Base-by-base conservation (phyloP, 2,888 invertebrate species). In the Scaptodrosophila latifasciaeformis region DNA sequence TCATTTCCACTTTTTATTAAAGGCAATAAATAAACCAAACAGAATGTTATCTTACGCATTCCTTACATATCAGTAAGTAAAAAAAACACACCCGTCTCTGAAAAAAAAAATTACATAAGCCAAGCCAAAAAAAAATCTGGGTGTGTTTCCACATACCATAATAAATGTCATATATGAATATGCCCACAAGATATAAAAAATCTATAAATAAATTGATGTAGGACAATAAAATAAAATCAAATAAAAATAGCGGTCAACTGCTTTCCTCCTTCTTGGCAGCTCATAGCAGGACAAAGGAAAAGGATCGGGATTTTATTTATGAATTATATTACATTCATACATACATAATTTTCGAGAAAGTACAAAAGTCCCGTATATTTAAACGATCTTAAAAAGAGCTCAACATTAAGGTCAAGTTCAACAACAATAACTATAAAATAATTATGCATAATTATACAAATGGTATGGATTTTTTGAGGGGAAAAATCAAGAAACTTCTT, bases 131-230 rank as follows among this genome's bases (percentile, higher is more conserved):
- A 40, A 50, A 60, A 59, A 57, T 18, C 69, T 65, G 49, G 60
- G 62, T 74, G 75, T 70, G 81, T 80, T 74, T 74, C 74, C 78
- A 62, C 54, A 44, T 35, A 51, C 59, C 62, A 49, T 63, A 81
- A 81, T 77, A 81, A 62, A 66, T 80, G 78, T 70, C 78, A 70
- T 59, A 74, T 69, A 69, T 60, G 63, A 60, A 79, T 64, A 57
- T 64, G 62, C 53, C 54, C 49, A 35, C 46, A 59, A 57, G 39
- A 46, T 61, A 43, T 61, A 59, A 63, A 56, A 29, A 13, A 21
- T 27, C 56, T 72, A 63, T 63, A 65, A 62, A 63, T 65, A 62
- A 67, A 77, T 75, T 62, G 78, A 75, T 81, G 67, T 53, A 49
- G 37, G 49, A 63, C 62, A 75, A 81, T 78, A 81, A 70, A 81